Conservation (phyloP, 2,797 vertebrate genomes). For the Ptychobarbus kaznakovi region DNA sequence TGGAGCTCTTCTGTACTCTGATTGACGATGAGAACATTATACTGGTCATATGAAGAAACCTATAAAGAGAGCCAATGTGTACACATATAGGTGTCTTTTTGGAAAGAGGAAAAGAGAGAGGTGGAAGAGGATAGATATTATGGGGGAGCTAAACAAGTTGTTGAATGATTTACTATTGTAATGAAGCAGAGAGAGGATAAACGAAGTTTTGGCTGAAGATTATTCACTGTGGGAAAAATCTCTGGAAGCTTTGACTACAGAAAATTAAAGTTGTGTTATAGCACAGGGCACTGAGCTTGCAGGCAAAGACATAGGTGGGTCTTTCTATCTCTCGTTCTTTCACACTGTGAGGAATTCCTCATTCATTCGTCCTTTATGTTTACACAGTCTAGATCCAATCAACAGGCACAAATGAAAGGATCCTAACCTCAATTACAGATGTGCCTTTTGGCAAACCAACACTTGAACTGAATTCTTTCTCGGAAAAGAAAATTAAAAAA, state of each 20-base stretch:
- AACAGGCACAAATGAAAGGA: conserved; percentile 41
- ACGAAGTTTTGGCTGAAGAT: conserved; percentile 49
- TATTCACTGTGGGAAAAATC: conserved; percentile 47
- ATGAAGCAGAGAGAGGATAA: conserved; percentile 55
- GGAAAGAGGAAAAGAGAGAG: conserved; percentile 20
- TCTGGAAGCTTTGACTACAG: conserved; percentile 37
- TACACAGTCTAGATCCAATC: conserved; percentile 21
- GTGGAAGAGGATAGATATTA: conserved; percentile 63
- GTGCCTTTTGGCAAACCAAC: conserved; percentile 15
- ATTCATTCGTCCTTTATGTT: conserved; percentile 44
- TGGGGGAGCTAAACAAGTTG: conserved; percentile 66
- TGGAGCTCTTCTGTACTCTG: conserved; percentile 12
- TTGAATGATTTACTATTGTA: conserved; percentile 71
- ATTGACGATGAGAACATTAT: conserved; percentile 20
- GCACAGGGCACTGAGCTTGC: conserved; percentile 9
- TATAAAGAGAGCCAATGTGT: background rate
- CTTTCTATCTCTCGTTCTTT: conserved; percentile 10
- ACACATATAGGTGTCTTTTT: conserved; percentile 8
- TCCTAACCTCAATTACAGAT: conserved; percentile 37
- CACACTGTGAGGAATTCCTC: conserved; percentile 1
- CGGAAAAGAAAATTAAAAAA: background rate
- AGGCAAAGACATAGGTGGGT: conserved; percentile 24
- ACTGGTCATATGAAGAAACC: background rate
- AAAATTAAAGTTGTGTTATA: conserved; percentile 48
- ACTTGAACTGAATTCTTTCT: conserved; percentile 12